Percentiles rank a stretch among this genome's conserved stretches.
Evolutionary conservation across 1,140 invertebrate genomes (phyloP).

Genomic region (Sycobia sp.): DNA sequence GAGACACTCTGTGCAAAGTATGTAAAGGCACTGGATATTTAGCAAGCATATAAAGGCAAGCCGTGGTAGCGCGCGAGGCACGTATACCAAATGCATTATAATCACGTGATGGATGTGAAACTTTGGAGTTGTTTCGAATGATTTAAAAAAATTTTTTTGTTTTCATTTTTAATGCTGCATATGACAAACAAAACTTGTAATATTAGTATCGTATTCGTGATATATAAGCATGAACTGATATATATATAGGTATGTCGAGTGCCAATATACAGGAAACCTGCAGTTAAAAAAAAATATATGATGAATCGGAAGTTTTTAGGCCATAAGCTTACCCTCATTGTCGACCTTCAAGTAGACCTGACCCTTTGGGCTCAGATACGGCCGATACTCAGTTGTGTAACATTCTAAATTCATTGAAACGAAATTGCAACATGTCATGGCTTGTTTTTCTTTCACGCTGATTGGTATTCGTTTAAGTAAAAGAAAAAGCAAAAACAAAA

Average conservation of each 20-base stretch:
- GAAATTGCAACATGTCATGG: slow-evolving; percentile 43
- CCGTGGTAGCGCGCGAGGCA: slow-evolving; percentile 43
- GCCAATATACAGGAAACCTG: slow-evolving; percentile 48
- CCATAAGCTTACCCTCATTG: slow-evolving; percentile 76
- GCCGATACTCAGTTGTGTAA: slow-evolving; percentile 68
- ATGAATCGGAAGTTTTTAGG: slow-evolving; percentile 53
- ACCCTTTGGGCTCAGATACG: slow-evolving; percentile 74
- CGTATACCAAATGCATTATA: slow-evolving; percentile 38
- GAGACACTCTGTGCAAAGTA: slow-evolving; percentile 9
- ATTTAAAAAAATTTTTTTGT: too few relatives aligned
- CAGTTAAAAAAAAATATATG: slow-evolving; percentile 59
- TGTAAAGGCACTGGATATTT: neutral
- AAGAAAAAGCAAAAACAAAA: too few relatives aligned
- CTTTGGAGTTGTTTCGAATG: too few relatives aligned
- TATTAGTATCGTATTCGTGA: slow-evolving; percentile 1
- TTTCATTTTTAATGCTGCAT: slow-evolving; percentile 5
- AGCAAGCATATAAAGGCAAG: slow-evolving; percentile 58
- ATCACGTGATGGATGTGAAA: neutral
- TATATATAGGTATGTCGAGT: too few relatives aligned
- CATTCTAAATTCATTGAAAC: slow-evolving; percentile 64
- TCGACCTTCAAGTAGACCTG: slow-evolving; percentile 81
- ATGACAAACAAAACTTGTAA: slow-evolving; percentile 6
- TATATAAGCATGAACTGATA: slow-evolving; percentile 22
- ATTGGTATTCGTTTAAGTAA: too few relatives aligned
- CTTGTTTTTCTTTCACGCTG: neutral